A percentile compares a stretch with the other conserved stretches of the same genome.
Evolutionary conservation across 2,113 vertebrate species (phyloP).

Genomic region (Muntiacus reevesi): DNA sequence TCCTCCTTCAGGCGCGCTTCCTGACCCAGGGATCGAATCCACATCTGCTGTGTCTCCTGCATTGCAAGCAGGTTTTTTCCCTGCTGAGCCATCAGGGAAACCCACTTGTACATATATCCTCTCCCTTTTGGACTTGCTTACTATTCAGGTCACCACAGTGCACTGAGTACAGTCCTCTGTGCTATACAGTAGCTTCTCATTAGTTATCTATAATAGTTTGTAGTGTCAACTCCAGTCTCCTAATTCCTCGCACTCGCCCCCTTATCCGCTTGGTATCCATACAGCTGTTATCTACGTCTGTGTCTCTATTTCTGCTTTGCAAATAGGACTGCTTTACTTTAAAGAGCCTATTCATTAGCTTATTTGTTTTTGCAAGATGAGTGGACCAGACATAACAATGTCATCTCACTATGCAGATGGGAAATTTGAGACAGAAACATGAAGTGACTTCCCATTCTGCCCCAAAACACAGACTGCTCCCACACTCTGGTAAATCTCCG

Average conservation of each 20-base stretch:
- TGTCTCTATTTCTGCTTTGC: background rate
- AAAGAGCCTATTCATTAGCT: background rate
- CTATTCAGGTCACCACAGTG: background rate
- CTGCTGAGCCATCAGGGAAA: background rate
- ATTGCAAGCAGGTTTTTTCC: background rate
- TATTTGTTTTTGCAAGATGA: background rate
- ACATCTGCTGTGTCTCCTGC: background rate
- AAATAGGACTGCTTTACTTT: background rate
- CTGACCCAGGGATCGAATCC: background rate
- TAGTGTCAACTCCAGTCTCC: background rate
- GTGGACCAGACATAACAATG: background rate
- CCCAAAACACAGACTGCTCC: background rate
- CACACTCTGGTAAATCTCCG: background rate
- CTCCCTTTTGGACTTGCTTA: background rate
- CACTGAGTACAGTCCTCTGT: background rate
- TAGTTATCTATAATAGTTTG: background rate
- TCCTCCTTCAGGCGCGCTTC: background rate
- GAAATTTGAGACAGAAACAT: background rate
- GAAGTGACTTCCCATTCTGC: background rate
- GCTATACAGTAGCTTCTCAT: background rate
- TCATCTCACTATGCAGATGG: background rate
- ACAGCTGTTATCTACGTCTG: background rate
- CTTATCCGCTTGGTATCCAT: background rate
- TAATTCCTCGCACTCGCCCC: background rate
- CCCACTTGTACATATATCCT: background rate